Evolutionary conservation across 1,140 invertebrate species (phyloP), one percentile per base, ranked within the genome.

Genomic region (fruit fly (Drosophila melanogaster)): DNA sequence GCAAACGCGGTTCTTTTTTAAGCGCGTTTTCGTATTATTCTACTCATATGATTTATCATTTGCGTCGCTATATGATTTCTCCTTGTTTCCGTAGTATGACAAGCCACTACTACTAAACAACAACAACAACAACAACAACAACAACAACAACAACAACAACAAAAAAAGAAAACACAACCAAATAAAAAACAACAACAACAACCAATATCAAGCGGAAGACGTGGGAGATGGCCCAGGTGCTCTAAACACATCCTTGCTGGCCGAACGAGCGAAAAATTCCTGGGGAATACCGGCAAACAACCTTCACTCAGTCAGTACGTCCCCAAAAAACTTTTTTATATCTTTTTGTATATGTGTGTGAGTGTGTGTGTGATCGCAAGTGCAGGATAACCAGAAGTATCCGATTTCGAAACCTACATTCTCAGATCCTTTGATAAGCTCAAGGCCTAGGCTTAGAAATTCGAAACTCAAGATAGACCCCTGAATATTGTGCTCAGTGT

Each of bases 41-140:
- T 91, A 91, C 90, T 91, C 90, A 91, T 91, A 91, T 91, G 91
- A 91, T 91, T 91, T 91, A 91, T 91, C 90, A 91, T 91, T 91
- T 91, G 90, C 90, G 90, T 91, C 90, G 90, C 90, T 91, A 71
- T 91, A 90, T 91, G 69, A 91, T 91, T 91, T 91, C 78, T 90
- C 86, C 83, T 90, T 91, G 86, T 90, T 91, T 89, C 79, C 72
- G 90, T 91, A 91, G 90, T 90, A 89, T 74, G 81, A 62, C 64
- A 86, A 60, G 38, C 50, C 58, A 79, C 56, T 62, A 70, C 71
- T 50, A 69, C 57, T 40, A 58, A 53, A 55, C 19, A 44, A 7
- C 14, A 49, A 15, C 15, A 59, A 67, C 37, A 33, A 60, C 8
- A 54, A 35, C 35, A 37, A 7, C 14, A 49, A 15, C 15, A 59